phyloP scores from a whole-genome alignment of 2,797 vertebrate species.

The Acropternis orthonyx region DNA sequence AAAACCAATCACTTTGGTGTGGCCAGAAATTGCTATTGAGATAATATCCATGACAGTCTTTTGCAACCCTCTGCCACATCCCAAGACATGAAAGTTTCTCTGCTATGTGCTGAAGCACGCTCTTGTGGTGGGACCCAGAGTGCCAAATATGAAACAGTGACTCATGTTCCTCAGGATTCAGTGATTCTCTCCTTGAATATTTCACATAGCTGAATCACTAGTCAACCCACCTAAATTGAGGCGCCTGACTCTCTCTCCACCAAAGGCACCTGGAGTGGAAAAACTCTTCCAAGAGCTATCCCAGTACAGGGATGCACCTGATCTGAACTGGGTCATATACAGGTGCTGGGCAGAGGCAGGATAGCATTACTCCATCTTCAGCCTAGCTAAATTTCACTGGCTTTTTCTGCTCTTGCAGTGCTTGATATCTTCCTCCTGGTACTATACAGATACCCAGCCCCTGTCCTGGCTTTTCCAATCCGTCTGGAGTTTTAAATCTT shows the following conservation, averaged over 20 bases:
- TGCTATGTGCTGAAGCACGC: slow-evolving; percentile 63
- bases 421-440: background rate
- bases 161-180: background rate
- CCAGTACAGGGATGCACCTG: background rate
- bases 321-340: background rate
- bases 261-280: background rate
- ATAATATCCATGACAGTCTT: slow-evolving; percentile 46
- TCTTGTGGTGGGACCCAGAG: slow-evolving; percentile 38
- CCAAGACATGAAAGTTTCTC: slow-evolving; percentile 48
- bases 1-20: slow-evolving; percentile 60
- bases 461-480: background rate
- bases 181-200: background rate
- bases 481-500: background rate
- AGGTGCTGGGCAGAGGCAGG: background rate
- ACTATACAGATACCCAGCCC: background rate
- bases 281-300: background rate
- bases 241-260: background rate
- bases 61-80: slow-evolving; percentile 54
- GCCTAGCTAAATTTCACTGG: background rate
- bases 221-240: background rate
- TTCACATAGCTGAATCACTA: slow-evolving; percentile 54
- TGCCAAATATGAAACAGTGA: slow-evolving; percentile 36
- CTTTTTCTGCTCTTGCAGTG: background rate
- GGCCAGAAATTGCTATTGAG: slow-evolving; percentile 40
- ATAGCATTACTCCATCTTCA: background rate